A percentile compares a stretch with the other conserved stretches of the same genome.
Conservation (phyloP, 2,113 vertebrate genomes). For the Ophiodon elongatus region DNA sequence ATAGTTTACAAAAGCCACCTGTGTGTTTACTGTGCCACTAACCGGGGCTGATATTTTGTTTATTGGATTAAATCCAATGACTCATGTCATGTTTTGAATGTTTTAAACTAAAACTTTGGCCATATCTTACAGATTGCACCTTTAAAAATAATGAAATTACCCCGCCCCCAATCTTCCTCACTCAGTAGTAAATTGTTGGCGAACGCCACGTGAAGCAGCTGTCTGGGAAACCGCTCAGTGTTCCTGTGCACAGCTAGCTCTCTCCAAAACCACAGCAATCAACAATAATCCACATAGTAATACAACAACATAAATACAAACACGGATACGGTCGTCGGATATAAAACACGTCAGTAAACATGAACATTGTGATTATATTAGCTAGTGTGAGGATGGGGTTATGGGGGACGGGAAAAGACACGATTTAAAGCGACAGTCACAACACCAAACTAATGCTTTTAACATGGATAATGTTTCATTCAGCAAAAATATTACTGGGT, state of each 20-base stretch:
- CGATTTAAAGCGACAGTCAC: background rate
- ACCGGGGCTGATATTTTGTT: no score
- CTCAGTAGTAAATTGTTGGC: background rate
- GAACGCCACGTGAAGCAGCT: conserved; percentile 18
- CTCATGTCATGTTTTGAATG: background rate
- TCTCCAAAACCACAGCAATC: conserved; percentile 16
- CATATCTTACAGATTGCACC: background rate
- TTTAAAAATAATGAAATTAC: background rate
- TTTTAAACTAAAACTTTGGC: background rate
- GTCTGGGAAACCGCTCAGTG: conserved; percentile 1
- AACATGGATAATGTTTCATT: conserved; percentile 1
- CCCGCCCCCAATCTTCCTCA: conserved; percentile 33
- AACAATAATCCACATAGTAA: background rate
- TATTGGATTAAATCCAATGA: no score
- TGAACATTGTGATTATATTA: background rate
- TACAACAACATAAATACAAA: conserved; percentile 13
- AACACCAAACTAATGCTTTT: background rate
- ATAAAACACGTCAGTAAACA: conserved; percentile 12
- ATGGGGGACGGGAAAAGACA: background rate
- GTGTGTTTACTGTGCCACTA: no score
- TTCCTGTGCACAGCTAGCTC: conserved; percentile 30
- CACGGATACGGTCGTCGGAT: conserved; percentile 3
- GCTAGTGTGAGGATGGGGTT: conserved; percentile 9
- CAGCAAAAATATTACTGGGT: background rate
- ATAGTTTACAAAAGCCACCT: no score